Conservation (phyloP, 2,797 vertebrate genomes). For the Pteronotus mesoamericanus region DNA sequence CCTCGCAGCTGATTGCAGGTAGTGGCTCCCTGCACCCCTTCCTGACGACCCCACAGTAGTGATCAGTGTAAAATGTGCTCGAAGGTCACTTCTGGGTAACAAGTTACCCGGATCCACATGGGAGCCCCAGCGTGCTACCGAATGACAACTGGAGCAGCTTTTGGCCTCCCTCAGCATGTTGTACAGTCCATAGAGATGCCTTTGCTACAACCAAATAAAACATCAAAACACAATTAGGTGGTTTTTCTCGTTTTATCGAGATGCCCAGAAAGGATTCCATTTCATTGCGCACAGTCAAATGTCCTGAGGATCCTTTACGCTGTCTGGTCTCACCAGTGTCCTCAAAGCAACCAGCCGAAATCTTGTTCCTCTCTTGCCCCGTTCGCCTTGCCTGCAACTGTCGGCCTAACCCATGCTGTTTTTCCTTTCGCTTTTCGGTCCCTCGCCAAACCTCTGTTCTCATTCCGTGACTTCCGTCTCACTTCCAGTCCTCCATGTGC, state of each 20-base stretch:
- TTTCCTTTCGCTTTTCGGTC: background rate
- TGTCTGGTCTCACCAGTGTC: background rate
- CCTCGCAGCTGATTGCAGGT: background rate
- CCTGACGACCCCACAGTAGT: background rate
- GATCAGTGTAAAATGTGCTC: background rate
- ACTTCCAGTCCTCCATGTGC: background rate
- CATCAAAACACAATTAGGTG: background rate
- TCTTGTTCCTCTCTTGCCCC: background rate
- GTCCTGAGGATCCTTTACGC: background rate
- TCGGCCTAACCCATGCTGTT: background rate
- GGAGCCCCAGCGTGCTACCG: background rate
- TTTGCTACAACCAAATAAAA: background rate
- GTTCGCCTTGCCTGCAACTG: background rate
- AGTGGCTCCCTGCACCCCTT: background rate
- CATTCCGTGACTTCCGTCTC: rapidly evolving
- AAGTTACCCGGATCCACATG: background rate
- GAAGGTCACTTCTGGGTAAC: background rate
- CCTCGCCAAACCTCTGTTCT: background rate
- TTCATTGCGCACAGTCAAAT: background rate
- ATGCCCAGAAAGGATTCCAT: background rate
- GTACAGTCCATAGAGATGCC: background rate
- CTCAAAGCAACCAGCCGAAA: background rate
- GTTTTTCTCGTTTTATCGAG: background rate
- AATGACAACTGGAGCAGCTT: background rate
- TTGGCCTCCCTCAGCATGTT: background rate